Percentiles rank a stretch among this genome's conserved stretches.
These are phyloP conservation scores for Oxygymnocypris stewartii DNA, from an alignment of 2,113 vertebrate genomes.

Conservation along the genomic window DNA sequence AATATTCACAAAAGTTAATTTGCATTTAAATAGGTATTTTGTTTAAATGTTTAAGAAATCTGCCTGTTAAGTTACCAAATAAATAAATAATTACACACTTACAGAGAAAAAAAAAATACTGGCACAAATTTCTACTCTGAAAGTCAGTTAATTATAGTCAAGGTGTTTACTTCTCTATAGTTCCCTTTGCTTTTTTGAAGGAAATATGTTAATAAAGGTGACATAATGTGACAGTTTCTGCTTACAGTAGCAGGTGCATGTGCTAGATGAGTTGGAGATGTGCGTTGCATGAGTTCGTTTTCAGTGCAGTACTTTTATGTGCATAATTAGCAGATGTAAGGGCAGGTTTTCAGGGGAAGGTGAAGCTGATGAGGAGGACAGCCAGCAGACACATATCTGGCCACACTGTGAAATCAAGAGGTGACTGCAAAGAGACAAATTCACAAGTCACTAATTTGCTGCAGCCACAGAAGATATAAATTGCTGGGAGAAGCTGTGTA, in stretches of 20 bases:
- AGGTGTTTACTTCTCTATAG: background rate
- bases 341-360: constrained; percentile 38
- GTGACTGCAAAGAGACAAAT: constrained; percentile 48
- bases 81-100: no score
- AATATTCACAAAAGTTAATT: no score
- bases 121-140: no score
- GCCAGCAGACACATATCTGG: constrained; percentile 44
- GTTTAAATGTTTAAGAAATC: no score
- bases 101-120: no score
- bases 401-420: constrained; percentile 28
- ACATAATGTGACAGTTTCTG: background rate
- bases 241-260: background rate
- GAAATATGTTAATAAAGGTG: background rate
- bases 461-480: background rate
- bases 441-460: constrained; percentile 46
- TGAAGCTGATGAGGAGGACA: constrained; percentile 37
- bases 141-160: no score
- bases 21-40: no score
- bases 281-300: background rate
- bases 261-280: background rate
- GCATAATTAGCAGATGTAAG: constrained; percentile 57
- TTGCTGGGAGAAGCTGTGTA: background rate
- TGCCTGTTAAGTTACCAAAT: no score
- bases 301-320: constrained; percentile 37
- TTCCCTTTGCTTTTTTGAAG: background rate